Evolutionary conservation across 2,888 invertebrate genomes (phyloP), one percentile per base, ranked within the genome.

Genomic region (Seira ritae): DNA sequence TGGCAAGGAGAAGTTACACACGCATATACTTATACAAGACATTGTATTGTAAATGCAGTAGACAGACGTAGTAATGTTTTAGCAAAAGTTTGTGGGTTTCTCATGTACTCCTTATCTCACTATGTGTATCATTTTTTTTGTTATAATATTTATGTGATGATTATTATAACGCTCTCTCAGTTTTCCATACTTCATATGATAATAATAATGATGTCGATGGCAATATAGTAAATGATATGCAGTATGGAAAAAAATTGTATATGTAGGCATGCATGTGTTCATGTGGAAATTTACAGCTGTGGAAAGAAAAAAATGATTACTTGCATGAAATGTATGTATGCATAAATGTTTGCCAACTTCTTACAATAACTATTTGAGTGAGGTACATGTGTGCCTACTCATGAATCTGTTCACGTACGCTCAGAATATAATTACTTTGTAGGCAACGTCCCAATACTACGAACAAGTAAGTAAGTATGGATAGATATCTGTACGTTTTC

Each of bases 201-300:
- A 31, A 31, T 4, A 4, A 31, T 31, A 31, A 31, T 31, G 31
- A 31, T 31, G 31, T 8, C 31, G 31, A 31, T 31, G 20, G 60
- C 17, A n/a, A 60, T 60, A 60, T 60, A n/a, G n/a, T n/a, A n/a
- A n/a, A 10, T 65, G 65, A 20, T 60, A n/a, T 65, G 22, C 20
- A 67, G 6, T 67, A 23, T 67, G 67, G 65, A 20, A 67, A 20
- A 19, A 50, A 50, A 50, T 50, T 50, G 15, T 50, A n/a, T 50
- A n/a, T 22, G 12, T 22, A 15, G 20, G 67, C 15, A 67, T 67
- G 20, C 23, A 23, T 23, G 24, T 23, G 31, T 67, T 22, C 31
- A 67, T 50, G 67, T 73, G 74, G 74, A 80, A 80, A 24, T 68
- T 80, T 80, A 74, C 80, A 80, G 80, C 80, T 80, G 80, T 74